Evolutionary conservation across 2,113 vertebrate species (phyloP).

Genomic region (Tor tambroides): DNA sequence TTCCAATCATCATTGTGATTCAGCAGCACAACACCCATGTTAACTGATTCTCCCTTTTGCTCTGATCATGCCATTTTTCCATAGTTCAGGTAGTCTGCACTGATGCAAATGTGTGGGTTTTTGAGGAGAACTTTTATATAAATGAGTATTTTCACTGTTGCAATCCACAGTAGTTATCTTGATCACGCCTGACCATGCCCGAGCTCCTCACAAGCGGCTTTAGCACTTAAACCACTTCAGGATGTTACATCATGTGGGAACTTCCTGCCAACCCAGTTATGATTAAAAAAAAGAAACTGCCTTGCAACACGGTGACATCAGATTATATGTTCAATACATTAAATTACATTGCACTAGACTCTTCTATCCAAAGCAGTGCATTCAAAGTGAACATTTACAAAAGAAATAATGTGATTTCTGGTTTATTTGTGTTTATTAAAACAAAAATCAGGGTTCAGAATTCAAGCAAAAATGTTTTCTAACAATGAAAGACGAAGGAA

Average conservation of each 20-base stretch:
- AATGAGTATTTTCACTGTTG: slow-evolving; percentile 1
- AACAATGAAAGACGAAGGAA: too few species aligned
- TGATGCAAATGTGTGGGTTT: slow-evolving; percentile 30
- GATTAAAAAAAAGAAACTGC: background rate
- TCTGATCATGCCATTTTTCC: slow-evolving; percentile 20
- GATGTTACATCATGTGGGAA: background rate
- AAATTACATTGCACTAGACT: background rate
- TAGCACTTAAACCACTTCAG: background rate
- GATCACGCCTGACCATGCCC: background rate
- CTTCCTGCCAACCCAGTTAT: background rate
- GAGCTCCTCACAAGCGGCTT: background rate
- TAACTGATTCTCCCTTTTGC: background rate
- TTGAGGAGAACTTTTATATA: background rate
- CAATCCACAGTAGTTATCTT: background rate
- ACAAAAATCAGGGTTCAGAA: too few species aligned
- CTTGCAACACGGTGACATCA: background rate
- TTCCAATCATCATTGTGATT: background rate
- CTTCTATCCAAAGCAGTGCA: too few species aligned
- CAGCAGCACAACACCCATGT: background rate
- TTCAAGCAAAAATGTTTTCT: too few species aligned
- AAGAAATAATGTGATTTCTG: too few species aligned
- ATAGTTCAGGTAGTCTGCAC: background rate
- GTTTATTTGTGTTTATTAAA: too few species aligned
- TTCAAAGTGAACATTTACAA: too few species aligned
- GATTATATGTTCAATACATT: background rate